Conservation (phyloP, 2,113 vertebrate genomes). For the Psettodes erumei region DNA sequence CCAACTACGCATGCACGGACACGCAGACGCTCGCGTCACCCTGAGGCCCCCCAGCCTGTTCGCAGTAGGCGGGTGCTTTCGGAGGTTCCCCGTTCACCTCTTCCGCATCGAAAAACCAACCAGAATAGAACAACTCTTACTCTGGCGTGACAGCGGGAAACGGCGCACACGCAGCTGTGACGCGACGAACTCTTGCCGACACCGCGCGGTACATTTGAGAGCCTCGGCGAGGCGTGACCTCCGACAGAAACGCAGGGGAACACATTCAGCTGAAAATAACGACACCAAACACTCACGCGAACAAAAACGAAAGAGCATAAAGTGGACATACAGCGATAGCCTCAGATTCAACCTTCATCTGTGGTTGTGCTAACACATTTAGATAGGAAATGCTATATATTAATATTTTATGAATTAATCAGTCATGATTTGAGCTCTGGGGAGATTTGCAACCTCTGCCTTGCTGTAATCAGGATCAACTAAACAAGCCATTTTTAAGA, state of each 20-base stretch:
- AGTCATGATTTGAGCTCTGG: background rate
- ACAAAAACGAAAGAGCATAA: too few relatives aligned
- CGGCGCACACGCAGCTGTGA: background rate
- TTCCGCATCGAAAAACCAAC: conserved; percentile 23
- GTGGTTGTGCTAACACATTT: background rate
- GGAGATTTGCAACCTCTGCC: background rate
- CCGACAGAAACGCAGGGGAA: background rate
- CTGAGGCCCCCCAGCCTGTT: conserved; percentile 58
- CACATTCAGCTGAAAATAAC: background rate
- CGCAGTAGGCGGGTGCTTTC: conserved; percentile 34
- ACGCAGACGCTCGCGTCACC: conserved; percentile 2
- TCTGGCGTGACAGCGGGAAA: conserved; percentile 1
- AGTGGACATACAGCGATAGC: background rate
- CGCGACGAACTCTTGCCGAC: background rate
- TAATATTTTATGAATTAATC: background rate
- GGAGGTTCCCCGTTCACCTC: background rate
- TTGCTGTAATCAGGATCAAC: background rate
- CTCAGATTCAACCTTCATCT: background rate
- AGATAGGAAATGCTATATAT: background rate
- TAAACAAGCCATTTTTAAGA: background rate
- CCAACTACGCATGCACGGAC: conserved; percentile 10
- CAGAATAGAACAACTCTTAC: conserved; percentile 6
- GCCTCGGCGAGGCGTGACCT: background rate
- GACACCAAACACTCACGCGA: too few relatives aligned
- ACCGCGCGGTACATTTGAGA: background rate